These are phyloP conservation scores for Cheilosia variabilis DNA, from an alignment of 2,888 invertebrate species.

Conservation along the genomic window DNA sequence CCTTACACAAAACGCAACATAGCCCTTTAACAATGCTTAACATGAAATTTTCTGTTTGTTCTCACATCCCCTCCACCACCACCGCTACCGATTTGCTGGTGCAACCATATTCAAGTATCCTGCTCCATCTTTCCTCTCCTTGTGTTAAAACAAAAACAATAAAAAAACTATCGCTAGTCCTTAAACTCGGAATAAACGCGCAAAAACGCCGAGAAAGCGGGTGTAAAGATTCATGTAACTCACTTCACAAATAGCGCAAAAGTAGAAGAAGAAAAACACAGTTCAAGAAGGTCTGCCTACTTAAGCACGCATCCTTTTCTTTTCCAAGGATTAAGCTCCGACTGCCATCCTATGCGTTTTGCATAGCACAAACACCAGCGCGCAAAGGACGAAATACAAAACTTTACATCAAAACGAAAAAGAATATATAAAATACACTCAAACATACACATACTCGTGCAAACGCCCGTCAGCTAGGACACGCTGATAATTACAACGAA, in stretches of 20 bases:
- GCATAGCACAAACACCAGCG: slow-evolving; percentile 25
- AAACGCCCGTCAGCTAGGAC: background rate
- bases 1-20: slow-evolving; percentile 62
- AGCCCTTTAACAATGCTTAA: slow-evolving; percentile 57
- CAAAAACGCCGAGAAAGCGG: slow-evolving; percentile 42
- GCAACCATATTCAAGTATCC: slow-evolving; percentile 53
- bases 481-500: slow-evolving; percentile 57
- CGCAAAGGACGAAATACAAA: slow-evolving; percentile 42
- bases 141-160: slow-evolving; percentile 31
- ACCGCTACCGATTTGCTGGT: slow-evolving; percentile 3
- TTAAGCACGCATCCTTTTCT: slow-evolving; percentile 81
- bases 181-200: slow-evolving; percentile 61
- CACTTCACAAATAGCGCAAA: slow-evolving; percentile 58
- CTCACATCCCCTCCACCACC: slow-evolving; percentile 37
- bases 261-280: slow-evolving; percentile 30
- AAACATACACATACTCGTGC: background rate
- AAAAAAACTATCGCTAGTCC: slow-evolving; percentile 63
- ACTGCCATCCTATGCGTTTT: slow-evolving; percentile 49
- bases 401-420: slow-evolving; percentile 21
- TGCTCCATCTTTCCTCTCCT: background rate
- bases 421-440: background rate
- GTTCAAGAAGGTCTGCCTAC: slow-evolving; percentile 78
- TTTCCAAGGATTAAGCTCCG: slow-evolving; percentile 69
- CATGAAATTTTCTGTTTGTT: slow-evolving; percentile 57
- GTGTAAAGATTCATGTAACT: slow-evolving; percentile 62